phyloP scores from a whole-genome alignment of 2,113 vertebrate genomes.

The Pseudois nayaur region DNA sequence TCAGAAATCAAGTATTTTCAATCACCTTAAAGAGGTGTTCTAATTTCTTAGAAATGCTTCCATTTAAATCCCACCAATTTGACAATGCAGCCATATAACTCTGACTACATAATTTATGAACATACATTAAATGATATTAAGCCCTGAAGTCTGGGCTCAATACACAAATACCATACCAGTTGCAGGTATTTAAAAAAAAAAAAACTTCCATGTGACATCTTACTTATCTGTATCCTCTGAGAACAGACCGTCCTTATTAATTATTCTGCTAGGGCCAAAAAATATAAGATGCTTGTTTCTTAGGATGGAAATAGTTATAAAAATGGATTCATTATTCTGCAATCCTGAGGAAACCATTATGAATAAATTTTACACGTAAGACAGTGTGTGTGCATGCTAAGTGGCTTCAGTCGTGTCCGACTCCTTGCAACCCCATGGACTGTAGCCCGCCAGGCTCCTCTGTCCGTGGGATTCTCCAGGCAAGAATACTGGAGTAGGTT shows the following conservation, averaged over 20 bases:
- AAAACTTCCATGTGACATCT: neutral
- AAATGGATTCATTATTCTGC: neutral
- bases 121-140: neutral
- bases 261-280: neutral
- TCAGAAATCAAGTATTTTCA: neutral
- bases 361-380: neutral
- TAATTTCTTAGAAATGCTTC: neutral
- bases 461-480: neutral
- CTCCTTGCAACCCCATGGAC: neutral
- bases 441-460: neutral
- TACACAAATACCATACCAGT: neutral
- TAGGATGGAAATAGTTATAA: neutral
- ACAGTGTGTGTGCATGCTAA: neutral
- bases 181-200: neutral
- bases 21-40: neutral
- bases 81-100: neutral
- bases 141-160: neutral
- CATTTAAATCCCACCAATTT: neutral
- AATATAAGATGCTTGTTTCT: neutral
- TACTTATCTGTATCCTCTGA: neutral
- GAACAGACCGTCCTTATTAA: neutral
- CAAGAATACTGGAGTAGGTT: neutral
- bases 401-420: accelerated
- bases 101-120: neutral
- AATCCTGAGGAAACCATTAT: neutral